These are phyloP conservation scores for Dendrolimus punctatus DNA, from an alignment of 1,140 invertebrate genomes.

Conservation along the genomic window DNA sequence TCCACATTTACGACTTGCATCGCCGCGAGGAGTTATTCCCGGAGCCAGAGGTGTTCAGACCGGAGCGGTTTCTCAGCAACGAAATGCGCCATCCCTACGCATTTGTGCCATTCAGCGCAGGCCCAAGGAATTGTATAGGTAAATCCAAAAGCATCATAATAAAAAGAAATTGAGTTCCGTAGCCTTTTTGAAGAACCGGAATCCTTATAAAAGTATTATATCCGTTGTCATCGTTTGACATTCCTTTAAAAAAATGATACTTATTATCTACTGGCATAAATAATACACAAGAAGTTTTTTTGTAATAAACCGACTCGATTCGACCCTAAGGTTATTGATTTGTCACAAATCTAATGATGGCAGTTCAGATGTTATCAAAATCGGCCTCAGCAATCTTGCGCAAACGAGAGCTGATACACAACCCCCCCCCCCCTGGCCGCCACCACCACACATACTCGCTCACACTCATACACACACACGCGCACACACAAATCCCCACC, in stretches of 20 bases:
- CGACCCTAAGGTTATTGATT: too few relatives aligned
- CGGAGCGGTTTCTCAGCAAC: slow-evolving; percentile 81
- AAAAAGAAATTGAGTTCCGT: too few relatives aligned
- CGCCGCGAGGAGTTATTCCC: slow-evolving; percentile 77
- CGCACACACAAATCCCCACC: too few relatives aligned
- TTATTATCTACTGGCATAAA: not conserved
- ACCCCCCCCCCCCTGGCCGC: too few relatives aligned
- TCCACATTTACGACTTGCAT: slow-evolving; percentile 76
- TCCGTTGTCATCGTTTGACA: not conserved
- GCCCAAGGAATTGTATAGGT: slow-evolving; percentile 77
- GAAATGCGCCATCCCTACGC: slow-evolving; percentile 75
- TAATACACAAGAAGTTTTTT: not conserved
- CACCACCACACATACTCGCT: too few relatives aligned
- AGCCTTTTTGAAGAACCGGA: slow-evolving; percentile 1
- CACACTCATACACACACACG: too few relatives aligned
- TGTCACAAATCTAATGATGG: too few relatives aligned
- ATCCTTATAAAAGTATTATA: not conserved
- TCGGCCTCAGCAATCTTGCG: too few relatives aligned
- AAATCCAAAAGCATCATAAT: slow-evolving; percentile 18
- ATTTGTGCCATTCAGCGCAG: slow-evolving; percentile 79
- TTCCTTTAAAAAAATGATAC: too few relatives aligned
- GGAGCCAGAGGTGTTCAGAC: slow-evolving; percentile 83
- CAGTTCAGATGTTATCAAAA: too few relatives aligned
- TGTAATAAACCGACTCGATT: not conserved
- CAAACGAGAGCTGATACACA: too few relatives aligned